Percentiles rank a stretch among this genome's conserved stretches.
Conservation (phyloP, 2,113 vertebrate species). For the Helogale parvula region DNA sequence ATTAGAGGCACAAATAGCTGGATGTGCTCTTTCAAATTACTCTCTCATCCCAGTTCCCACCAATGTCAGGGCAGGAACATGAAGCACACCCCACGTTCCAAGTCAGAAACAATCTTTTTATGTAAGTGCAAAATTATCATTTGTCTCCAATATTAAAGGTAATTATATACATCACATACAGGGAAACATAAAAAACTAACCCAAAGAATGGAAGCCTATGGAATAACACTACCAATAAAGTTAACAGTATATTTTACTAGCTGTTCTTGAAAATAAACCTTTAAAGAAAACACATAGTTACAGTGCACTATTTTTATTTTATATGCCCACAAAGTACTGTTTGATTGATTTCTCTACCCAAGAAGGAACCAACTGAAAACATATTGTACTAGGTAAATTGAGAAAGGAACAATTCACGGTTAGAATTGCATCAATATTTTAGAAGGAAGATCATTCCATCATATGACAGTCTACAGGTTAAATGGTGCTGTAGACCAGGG, state of each 20-base stretch:
- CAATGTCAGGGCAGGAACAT: not conserved
- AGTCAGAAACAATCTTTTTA: not conserved
- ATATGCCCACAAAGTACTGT: not conserved
- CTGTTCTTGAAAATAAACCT: not conserved
- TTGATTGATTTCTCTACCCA: not conserved
- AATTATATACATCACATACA: not conserved
- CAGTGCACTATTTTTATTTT: not conserved
- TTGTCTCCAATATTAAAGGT: not conserved
- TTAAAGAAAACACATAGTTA: conserved; percentile 20
- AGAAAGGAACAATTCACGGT: not conserved
- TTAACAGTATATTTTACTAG: not conserved
- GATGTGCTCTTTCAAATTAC: not conserved
- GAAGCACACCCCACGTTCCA: not conserved
- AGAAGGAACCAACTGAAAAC: not conserved
- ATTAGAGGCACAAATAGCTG: not conserved
- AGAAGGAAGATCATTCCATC: not conserved
- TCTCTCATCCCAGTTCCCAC: not conserved
- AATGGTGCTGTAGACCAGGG: not conserved
- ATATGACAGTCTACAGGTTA: not conserved
- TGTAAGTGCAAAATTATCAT: not conserved
- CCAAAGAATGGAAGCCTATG: not conserved
- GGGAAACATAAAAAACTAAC: not conserved
- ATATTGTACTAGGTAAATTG: not conserved
- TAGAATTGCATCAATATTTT: not conserved
- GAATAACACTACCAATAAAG: conserved; percentile 10